These are phyloP conservation scores for Ariopsis seemanni DNA, from an alignment of 2,113 vertebrate species.

Conservation along the genomic window DNA sequence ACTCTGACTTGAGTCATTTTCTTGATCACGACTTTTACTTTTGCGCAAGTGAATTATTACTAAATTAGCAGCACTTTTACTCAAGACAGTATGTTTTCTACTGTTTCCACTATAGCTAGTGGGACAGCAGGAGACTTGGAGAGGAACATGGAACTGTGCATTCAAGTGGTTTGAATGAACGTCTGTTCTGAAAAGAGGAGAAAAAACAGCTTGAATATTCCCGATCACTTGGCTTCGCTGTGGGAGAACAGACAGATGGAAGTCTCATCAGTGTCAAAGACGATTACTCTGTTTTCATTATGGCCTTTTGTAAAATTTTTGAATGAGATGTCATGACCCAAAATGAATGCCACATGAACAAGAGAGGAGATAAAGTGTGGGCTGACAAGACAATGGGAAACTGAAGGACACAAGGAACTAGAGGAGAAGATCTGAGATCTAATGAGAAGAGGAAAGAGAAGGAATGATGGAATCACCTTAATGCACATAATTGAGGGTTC, in stretches of 20 bases:
- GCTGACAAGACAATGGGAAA: slow-evolving; percentile 17
- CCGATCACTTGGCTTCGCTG: slow-evolving; percentile 9
- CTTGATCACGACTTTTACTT: not conserved
- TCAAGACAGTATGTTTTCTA: too few relatives aligned
- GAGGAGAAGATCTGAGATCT: not conserved
- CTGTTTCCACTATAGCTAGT: not conserved
- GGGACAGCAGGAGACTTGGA: slow-evolving; percentile 18
- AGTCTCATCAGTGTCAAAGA: slow-evolving; percentile 33
- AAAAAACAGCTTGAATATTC: slow-evolving; percentile 11
- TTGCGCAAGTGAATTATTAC: not conserved
- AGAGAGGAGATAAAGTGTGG: not conserved
- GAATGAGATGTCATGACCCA: slow-evolving; percentile 28
- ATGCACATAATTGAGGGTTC: not conserved
- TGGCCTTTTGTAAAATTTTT: slow-evolving; percentile 29
- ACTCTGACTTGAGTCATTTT: not conserved
- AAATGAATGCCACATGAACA: slow-evolving; percentile 37
- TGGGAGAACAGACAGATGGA: slow-evolving; percentile 24
- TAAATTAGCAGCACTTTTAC: too few relatives aligned
- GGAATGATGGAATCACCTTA: slow-evolving; percentile 1
- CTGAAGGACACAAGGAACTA: not conserved
- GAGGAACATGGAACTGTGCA: not conserved
- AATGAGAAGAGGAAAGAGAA: not conserved
- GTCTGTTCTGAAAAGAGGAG: not conserved
- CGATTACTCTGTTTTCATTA: slow-evolving; percentile 39
- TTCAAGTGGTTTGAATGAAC: not conserved